A percentile compares a stretch with the other conserved stretches of the same genome.
Conservation (phyloP, 1,140 invertebrate genomes). For the Trinorchestia longiramus region DNA sequence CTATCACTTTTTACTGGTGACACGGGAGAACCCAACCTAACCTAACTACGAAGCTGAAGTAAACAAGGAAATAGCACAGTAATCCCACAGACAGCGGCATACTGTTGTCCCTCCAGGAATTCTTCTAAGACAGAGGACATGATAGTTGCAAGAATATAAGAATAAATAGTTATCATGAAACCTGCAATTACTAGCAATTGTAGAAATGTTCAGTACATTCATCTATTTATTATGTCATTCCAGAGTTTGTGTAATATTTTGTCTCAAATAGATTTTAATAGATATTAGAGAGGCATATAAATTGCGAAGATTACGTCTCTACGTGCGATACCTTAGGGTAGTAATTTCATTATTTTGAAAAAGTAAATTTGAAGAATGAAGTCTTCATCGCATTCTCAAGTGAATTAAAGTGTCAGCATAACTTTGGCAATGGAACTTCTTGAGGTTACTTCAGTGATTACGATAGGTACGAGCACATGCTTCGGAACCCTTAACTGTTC, state of each 20-base stretch:
- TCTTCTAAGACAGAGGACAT: background rate
- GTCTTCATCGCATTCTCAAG: background rate
- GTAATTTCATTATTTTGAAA: background rate
- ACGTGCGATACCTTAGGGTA: background rate
- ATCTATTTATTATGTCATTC: background rate
- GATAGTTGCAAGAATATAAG: background rate
- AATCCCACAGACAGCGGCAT: background rate
- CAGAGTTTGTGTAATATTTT: background rate
- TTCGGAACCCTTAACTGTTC: no score
- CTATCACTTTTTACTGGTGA: no score
- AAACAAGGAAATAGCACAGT: background rate
- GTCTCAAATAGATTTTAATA: background rate
- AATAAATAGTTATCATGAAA: background rate
- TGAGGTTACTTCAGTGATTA: no score
- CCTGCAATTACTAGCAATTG: background rate
- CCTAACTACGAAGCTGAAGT: background rate
- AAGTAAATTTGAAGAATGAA: background rate
- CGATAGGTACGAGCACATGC: no score
- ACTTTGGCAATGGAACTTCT: no score
- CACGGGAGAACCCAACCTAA: background rate
- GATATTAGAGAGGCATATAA: background rate
- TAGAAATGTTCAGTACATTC: background rate
- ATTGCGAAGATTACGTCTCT: background rate
- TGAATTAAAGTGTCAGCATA: background rate
- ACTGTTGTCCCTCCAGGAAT: background rate